A percentile compares a stretch with the other conserved stretches of the same genome.
phyloP scores from a whole-genome alignment of 2,888 invertebrate genomes.

The Lysandra coridon region DNA sequence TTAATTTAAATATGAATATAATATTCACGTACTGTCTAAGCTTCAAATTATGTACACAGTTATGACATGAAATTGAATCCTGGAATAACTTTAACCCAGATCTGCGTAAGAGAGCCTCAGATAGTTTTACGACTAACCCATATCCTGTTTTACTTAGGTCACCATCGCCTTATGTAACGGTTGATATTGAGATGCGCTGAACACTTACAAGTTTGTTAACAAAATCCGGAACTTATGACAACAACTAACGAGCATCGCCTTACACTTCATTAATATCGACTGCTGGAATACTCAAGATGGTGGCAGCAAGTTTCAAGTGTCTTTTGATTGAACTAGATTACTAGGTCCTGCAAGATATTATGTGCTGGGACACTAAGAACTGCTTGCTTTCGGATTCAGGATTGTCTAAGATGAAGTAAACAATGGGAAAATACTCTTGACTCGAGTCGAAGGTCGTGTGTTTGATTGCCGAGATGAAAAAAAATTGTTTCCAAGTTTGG shows the following conservation, averaged over 20 bases:
- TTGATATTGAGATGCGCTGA: not conserved
- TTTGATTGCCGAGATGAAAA: too few species aligned
- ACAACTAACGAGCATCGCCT: conserved; percentile 3
- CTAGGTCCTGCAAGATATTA: not conserved
- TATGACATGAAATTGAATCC: not conserved
- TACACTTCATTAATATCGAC: conserved; percentile 1
- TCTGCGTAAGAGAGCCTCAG: not conserved
- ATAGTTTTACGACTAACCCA: not conserved
- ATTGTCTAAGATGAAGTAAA: too few species aligned
- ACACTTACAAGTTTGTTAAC: not conserved
- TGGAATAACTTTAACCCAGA: not conserved
- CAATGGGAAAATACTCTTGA: too few species aligned
- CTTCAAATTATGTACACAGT: too few species aligned
- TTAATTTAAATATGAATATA: too few species aligned
- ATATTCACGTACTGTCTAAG: too few species aligned
- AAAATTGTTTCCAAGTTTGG: too few species aligned
- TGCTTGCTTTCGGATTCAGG: not conserved
- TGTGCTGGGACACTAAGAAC: not conserved
- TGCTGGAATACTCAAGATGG: not conserved
- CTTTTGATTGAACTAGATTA: not conserved
- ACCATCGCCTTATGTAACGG: not conserved
- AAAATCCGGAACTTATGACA: not conserved
- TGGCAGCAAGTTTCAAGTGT: not conserved
- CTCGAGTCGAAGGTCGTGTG: too few species aligned
- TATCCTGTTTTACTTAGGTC: not conserved